Conservation (phyloP, 2,888 invertebrate species). For the Drosophila demipolita region DNA sequence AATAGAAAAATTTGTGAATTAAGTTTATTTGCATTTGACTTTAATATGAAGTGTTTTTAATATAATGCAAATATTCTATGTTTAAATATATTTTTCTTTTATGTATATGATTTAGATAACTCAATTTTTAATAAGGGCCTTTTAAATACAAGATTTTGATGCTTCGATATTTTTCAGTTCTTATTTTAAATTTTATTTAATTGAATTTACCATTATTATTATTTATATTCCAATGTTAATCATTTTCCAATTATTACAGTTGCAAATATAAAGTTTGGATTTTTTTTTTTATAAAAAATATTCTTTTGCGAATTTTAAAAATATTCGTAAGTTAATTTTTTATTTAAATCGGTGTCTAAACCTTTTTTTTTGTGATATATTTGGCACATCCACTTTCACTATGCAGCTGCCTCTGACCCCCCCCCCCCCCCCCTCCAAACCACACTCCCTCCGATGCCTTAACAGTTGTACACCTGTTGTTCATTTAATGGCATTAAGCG, state of each 20-base stretch:
- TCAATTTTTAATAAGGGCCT: neutral
- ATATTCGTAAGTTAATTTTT: neutral
- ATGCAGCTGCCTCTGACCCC: neutral
- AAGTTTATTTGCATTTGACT: neutral
- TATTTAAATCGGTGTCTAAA: neutral
- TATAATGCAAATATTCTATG: neutral
- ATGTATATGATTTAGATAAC: neutral
- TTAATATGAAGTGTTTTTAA: neutral
- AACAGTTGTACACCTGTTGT: constrained; percentile 45
- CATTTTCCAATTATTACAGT: neutral
- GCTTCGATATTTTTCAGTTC: neutral
- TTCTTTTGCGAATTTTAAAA: neutral
- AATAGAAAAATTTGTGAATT: neutral
- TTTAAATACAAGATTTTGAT: too few species aligned
- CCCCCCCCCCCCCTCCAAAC: neutral
- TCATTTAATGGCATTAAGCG: constrained; percentile 50
- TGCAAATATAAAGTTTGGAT: neutral
- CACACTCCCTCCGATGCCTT: neutral
- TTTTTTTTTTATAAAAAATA: neutral
- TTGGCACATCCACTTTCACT: constrained; percentile 32
- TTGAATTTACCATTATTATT: neutral
- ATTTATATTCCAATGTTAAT: neutral
- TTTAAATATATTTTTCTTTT: neutral
- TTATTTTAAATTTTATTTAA: neutral
- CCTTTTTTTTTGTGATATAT: neutral